phyloP scores from a whole-genome alignment of 2,797 vertebrate species.

The Phyllotis vaccarum region DNA sequence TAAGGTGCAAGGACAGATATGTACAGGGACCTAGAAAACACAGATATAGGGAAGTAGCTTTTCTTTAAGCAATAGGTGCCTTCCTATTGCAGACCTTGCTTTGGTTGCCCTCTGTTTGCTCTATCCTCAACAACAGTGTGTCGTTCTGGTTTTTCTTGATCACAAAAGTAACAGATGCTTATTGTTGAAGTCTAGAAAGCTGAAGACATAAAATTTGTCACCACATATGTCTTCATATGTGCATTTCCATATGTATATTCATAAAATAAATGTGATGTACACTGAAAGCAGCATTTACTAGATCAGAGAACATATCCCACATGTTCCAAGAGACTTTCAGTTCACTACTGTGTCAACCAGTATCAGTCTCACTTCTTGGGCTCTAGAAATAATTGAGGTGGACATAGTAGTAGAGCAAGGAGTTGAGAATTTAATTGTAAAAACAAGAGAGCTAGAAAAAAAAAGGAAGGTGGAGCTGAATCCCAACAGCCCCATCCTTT shows the following conservation, averaged over 20 bases:
- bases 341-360: background rate
- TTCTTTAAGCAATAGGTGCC: rapidly evolving
- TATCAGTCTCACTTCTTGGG: background rate
- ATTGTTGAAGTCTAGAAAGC: background rate
- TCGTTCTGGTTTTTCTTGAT: background rate
- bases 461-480: background rate
- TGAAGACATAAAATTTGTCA: background rate
- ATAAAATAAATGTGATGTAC: background rate
- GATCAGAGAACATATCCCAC: background rate
- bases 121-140: background rate
- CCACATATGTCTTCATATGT: background rate
- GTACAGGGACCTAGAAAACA: background rate
- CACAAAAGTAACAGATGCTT: background rate
- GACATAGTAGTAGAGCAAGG: background rate
- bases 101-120: background rate
- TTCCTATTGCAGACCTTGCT: background rate
- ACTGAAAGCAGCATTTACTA: background rate
- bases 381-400: background rate
- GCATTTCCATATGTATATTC: background rate
- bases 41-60: too few relatives aligned
- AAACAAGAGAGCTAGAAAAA: background rate
- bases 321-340: background rate
- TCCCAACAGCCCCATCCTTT: background rate
- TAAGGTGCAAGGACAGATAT: background rate
- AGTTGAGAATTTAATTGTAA: background rate